Evolutionary conservation across 2,113 vertebrate species (phyloP), one percentile per base, ranked within the genome.

Genomic region (Microcebus ravelobensis): DNA sequence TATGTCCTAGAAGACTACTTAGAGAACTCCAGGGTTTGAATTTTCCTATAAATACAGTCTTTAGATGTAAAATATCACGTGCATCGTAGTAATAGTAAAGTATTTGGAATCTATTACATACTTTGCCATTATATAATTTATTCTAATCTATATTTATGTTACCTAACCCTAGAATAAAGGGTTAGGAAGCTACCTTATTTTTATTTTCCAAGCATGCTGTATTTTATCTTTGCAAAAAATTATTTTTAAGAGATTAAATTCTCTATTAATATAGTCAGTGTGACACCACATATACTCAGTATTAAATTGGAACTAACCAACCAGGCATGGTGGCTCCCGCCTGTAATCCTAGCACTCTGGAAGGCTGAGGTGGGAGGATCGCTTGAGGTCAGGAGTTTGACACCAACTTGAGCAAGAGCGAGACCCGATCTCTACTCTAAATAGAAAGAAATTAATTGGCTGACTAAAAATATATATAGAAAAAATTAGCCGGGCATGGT

Each of bases 1-100:
- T 5, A 85, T 61, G 76, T 29, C 48, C 14, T 55, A 86, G 36
- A 8, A n/a, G n/a, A 27, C 79, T 73, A n/a, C 79, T 77, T 61
- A 84, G 82, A 61, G 27, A 34, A 52, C 21, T 31, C 1, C 1
- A 0, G 21, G 1, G 34, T 65, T 87, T 97, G 6, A 0, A 31
- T 95, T 89, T 95, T 87, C 73, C 67, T 80, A 29, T 80, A 82
- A 77, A 48, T 57, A 48, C 18, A 71, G 55, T 67, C 50, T 93
- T 76, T 77, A 68, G 82, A 29, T 3, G 7, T 80, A 82, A 96
- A 81, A 52, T 90, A 42, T 17, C 50, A 87, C 2, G 0, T 55
- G 12, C 10, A 25, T 36, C 13, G 94, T 67, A 12, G 48, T 61
- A 29, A 2, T 18, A 84, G 29, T 52, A 34, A 81, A 93, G 10